Percentiles rank a stretch among this genome's conserved stretches.
phyloP scores from a whole-genome alignment of 2,797 vertebrate species.

The Acanthurus lineatus region DNA sequence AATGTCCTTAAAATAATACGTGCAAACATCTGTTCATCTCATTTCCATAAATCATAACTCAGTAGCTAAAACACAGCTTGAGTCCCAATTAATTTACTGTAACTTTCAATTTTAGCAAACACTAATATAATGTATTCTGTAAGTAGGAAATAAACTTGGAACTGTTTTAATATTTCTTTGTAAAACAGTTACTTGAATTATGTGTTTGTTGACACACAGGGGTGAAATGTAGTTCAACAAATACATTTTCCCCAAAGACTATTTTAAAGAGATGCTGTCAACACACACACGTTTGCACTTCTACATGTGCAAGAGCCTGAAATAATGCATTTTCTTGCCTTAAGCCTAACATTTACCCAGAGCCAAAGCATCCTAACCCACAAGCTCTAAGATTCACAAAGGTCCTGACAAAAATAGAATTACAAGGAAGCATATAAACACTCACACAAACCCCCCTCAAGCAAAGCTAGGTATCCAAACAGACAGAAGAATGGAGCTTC shows the following conservation, averaged over 20 bases:
- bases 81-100: too few species aligned
- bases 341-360: neutral
- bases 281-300: neutral
- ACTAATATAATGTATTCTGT: too few species aligned
- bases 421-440: neutral
- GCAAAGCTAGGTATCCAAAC: neutral
- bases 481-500: constrained; percentile 12
- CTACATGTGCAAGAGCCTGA: neutral
- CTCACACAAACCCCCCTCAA: neutral
- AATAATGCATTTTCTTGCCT: neutral
- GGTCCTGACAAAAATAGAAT: neutral
- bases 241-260: neutral
- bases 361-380: neutral
- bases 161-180: too few species aligned
- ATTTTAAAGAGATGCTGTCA: neutral
- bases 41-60: too few species aligned
- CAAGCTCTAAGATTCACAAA: neutral
- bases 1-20: too few species aligned
- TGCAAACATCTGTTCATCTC: too few species aligned
- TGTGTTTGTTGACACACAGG: neutral
- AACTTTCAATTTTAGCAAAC: too few species aligned
- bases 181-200: neutral
- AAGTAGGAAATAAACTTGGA: too few species aligned
- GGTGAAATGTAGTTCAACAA: neutral
- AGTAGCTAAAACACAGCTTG: too few species aligned